Base-by-base conservation (phyloP, 2,113 vertebrate species). In the Pagrus major region DNA sequence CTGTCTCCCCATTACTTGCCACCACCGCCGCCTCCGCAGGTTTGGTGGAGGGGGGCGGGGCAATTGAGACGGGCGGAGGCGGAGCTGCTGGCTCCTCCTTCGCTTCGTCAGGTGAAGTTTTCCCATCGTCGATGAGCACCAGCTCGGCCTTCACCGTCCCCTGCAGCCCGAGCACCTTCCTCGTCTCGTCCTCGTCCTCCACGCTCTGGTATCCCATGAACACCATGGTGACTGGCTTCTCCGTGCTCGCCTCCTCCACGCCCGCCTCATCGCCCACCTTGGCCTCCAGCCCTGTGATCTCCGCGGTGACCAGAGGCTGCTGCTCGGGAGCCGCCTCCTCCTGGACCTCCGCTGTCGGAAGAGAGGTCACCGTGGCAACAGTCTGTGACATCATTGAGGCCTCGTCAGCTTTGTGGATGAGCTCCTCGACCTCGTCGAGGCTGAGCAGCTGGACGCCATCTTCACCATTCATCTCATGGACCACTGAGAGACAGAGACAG, bases 151-250 rank as follows among this genome's bases (percentile, higher is more conserved):
- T 98, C 82, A 98, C 95, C 2, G 96, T 96, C 16, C 96, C 97
- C 79, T 97, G 96, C 31, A 97, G 87, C 7, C 97, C 98, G 81
- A 98, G 93, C 0, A 97, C 96, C 83, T 95, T 97, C 93, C 96
- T 96, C 85, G 96, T 98, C 89, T 98, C 96, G 0, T 95, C 93
- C 89, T 97, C 97, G 0, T 97, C 98, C 88, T 98, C 97, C 77
- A 99, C 98, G 0, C 92, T 96, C 94, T 98, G 97, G 91, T 98
- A 99, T 10, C 98, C 98, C 97, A 99, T 97, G 90, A 99, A 99
- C 89, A 98, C 97, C 98, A 99, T 98, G 83, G 97, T 99, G 79
- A 99, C 96, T 0, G 97, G 97, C 29, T 97, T 95, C 55, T 97
- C 96, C 0, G 88, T 88, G 58, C 95, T 95, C 0, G 96, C 91